Base-by-base conservation (phyloP, 2,113 vertebrate genomes). In the Bos javanicus region DNA sequence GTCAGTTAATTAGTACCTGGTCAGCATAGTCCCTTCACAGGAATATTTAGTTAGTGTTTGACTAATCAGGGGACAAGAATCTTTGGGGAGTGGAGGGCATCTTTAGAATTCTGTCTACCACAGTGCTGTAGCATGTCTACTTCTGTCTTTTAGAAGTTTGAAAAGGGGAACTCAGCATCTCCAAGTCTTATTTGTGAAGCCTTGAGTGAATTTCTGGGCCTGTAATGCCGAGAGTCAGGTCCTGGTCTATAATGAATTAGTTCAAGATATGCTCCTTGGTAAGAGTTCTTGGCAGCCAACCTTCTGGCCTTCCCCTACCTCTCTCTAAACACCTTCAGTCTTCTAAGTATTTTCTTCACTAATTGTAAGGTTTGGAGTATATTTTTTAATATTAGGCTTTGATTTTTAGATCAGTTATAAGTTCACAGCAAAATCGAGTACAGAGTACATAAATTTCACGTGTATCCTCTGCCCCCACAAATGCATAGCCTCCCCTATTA, bases 281-380 rank as follows among this genome's bases (percentile, higher is more conserved):
- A 88, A 96, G 36, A 81, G 6, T 92, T 95, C n/a, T 83, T 76
- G 21, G 60, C 64, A 94, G 28, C 36, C 48, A 80, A 8, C 57
- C 92, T 13, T 30, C 36, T 83, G 26, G 25, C 7, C 14, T 95
- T 95, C 26, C 11, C 25, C 33, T 93, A 19, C 14, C 7, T 64
- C 62, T 93, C 50, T 91, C 33, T 87, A 67, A 94, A 96, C 7
- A 67, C 7, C 15, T 87, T 59, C 30, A 36, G 21, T 93, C 78
- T 91, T 84, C 62, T 96, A 89, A 96, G 19, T 81, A 86, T 23
- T 60, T 48, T 89, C 54, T 96, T 93, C 4, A 78, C 23, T 95
- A 76, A 92, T 74, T 94, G 6, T 26, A 87, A 78, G 43, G 97
- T 26, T 83, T 96, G 57, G 8, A 87, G 76, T 92, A 94, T 6